These are phyloP conservation scores for Etheostoma spectabile DNA, from an alignment of 2,113 vertebrate species.

Conservation along the genomic window DNA sequence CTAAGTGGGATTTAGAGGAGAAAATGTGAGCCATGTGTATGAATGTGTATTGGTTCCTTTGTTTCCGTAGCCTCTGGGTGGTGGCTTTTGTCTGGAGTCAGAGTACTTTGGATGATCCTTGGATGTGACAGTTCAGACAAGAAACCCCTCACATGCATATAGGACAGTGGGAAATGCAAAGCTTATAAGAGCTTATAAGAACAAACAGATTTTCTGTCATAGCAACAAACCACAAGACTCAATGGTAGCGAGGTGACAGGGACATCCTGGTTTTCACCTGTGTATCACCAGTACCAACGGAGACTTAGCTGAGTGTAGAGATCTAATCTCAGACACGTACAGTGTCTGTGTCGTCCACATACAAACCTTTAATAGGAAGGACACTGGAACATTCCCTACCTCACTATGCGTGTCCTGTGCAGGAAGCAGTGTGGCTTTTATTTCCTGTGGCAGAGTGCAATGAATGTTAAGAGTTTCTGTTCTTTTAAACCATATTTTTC, in stretches of 20 bases:
- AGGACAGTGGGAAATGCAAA: not conserved
- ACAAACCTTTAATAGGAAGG: no score
- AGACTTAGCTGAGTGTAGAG: no score
- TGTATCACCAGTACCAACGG: not conserved
- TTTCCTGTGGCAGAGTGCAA: not conserved
- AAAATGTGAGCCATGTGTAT: slow-evolving; percentile 51
- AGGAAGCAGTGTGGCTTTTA: not conserved
- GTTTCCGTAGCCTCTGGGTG: not conserved
- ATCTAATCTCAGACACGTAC: no score
- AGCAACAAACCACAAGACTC: not conserved
- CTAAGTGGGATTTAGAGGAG: slow-evolving; percentile 32
- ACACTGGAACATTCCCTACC: not conserved
- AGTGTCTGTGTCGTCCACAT: not conserved
- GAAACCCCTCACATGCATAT: not conserved
- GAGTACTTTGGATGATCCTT: not conserved
- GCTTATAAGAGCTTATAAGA: not conserved
- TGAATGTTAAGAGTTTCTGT: no score
- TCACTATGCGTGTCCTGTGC: not conserved
- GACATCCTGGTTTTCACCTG: not conserved
- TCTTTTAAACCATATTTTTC: not conserved
- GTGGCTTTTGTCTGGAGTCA: not conserved
- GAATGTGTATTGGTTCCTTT: not conserved
- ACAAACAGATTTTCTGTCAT: not conserved
- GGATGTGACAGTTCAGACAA: not conserved
- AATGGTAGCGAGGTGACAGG: not conserved